A percentile compares a stretch with the other conserved stretches of the same genome.
Evolutionary conservation across 1,140 invertebrate genomes (phyloP).

Genomic region (Drosophila orosa): DNA sequence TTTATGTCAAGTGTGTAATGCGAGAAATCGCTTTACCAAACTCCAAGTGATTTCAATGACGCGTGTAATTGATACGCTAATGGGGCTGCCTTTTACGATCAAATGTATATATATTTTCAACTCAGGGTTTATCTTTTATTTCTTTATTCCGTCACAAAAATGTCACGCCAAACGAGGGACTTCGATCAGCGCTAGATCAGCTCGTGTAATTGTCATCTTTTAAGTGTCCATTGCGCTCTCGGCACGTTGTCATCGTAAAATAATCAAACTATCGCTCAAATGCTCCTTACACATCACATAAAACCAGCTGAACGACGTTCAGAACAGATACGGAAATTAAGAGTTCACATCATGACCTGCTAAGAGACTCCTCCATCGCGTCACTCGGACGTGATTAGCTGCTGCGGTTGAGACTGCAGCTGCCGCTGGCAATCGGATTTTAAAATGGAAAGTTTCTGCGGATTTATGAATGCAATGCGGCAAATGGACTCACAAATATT

Average conservation of each 20-base stretch:
- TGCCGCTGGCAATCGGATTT: constrained; percentile 35
- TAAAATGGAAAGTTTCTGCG: constrained; percentile 36
- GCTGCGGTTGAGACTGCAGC: constrained; percentile 24
- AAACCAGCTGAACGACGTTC: constrained; percentile 27
- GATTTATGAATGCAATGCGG: constrained; percentile 37
- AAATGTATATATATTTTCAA: neutral
- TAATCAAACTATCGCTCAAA: constrained; percentile 74
- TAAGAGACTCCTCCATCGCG: neutral
- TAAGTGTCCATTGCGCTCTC: constrained; percentile 40
- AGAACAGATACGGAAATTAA: constrained; percentile 48
- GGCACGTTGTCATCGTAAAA: constrained; percentile 76
- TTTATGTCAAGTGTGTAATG: constrained; percentile 35
- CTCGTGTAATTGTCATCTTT: constrained; percentile 29
- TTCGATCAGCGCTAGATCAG: constrained; percentile 24
- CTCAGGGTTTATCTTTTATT: constrained; percentile 24
- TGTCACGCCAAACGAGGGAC: constrained; percentile 17
- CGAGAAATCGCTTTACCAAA: constrained; percentile 13
- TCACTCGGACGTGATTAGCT: constrained; percentile 49
- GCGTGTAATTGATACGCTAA: constrained; percentile 34
- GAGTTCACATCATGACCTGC: constrained; percentile 63
- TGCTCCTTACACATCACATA: constrained; percentile 67
- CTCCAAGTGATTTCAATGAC: constrained; percentile 11
- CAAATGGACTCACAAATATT: constrained; percentile 8
- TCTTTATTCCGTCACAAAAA: constrained; percentile 16
- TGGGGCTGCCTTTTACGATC: constrained; percentile 18